Percentiles rank a stretch among this genome's conserved stretches.
phyloP scores from a whole-genome alignment of 2,797 vertebrate genomes.

The Esox masquinongy region DNA sequence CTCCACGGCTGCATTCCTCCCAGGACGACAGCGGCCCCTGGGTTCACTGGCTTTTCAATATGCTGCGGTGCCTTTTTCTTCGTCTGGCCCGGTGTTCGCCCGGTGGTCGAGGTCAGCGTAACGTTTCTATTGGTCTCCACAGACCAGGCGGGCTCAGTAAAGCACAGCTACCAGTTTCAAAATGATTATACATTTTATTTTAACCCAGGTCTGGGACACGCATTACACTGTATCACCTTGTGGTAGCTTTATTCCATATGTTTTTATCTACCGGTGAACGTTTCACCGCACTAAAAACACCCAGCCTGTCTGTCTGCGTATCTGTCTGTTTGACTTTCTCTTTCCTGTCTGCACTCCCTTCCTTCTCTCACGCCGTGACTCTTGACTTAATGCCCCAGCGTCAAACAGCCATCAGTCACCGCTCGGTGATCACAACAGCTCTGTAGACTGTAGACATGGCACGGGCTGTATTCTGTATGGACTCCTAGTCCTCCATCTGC shows the following conservation, averaged over 20 bases:
- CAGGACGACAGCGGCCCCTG: conserved; percentile 38
- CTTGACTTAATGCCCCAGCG: conserved; percentile 25
- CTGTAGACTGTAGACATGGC: background rate
- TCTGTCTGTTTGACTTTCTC: conserved; percentile 7
- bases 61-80: background rate
- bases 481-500: conserved; percentile 55
- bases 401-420: conserved; percentile 43
- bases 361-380: conserved; percentile 35
- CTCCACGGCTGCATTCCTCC: conserved; percentile 37
- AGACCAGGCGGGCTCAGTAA: no score
- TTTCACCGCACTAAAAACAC: background rate
- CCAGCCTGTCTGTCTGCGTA: conserved; percentile 38
- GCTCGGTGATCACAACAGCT: conserved; percentile 17
- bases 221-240: background rate
- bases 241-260: background rate
- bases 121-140: background rate
- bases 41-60: background rate
- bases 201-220: background rate
- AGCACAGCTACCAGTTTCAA: background rate
- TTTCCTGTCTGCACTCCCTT: conserved; percentile 18
- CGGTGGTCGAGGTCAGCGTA: background rate
- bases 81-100: background rate
- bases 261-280: background rate
- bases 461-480: conserved; percentile 10
- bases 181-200: background rate